phyloP scores from a whole-genome alignment of 1,140 invertebrate genomes.

The Pectinophora gossypiella region DNA sequence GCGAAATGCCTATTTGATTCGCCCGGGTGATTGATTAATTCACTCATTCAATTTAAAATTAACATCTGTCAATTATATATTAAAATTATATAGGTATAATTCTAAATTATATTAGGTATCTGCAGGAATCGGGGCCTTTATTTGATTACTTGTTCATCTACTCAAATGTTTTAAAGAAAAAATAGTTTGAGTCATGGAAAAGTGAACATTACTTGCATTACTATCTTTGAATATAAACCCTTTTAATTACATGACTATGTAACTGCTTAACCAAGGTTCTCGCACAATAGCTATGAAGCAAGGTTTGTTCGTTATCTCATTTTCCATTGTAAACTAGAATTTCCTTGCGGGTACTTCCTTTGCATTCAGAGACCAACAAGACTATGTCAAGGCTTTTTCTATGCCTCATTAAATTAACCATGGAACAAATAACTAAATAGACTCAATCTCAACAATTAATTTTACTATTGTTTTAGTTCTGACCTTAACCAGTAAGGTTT shows the following conservation, averaged over 20 bases:
- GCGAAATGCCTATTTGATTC: too few relatives aligned
- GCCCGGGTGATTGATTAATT: too few relatives aligned
- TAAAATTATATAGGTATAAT: too few relatives aligned
- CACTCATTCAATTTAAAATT: too few relatives aligned
- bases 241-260: not conserved
- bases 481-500: constrained; percentile 25
- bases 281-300: constrained; percentile 9
- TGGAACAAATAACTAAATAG: constrained; percentile 36
- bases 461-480: constrained; percentile 33
- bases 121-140: too few relatives aligned
- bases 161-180: too few relatives aligned
- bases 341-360: constrained; percentile 41
- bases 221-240: not conserved
- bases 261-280: not conserved
- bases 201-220: too few relatives aligned
- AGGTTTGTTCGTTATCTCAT: constrained; percentile 32
- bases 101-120: too few relatives aligned
- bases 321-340: constrained; percentile 38
- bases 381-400: constrained; percentile 44
- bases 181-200: too few relatives aligned
- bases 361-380: constrained; percentile 23
- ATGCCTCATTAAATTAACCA: constrained; percentile 29
- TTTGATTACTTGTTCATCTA: too few relatives aligned
- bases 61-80: too few relatives aligned
- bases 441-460: constrained; percentile 33